Base-by-base conservation (phyloP, 2,888 invertebrate genomes). In the Pollenia labialis region DNA sequence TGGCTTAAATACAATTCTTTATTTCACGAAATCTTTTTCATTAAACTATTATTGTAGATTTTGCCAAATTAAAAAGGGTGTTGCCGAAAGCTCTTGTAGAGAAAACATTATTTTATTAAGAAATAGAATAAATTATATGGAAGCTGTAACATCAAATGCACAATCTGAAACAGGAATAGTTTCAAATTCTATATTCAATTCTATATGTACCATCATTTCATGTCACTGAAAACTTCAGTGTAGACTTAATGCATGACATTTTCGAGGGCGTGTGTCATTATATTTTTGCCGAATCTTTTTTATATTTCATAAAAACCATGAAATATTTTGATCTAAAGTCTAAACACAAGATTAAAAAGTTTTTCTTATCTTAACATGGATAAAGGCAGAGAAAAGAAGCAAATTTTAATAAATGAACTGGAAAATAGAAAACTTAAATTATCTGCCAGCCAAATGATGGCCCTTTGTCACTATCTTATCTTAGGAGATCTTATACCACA, bases 231-330 rank as follows among this genome's bases (percentile, higher is more conserved):
- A 85, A 87, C 50, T 81, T 46, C 56, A 18, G 11, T 56, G 64
- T 81, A n/a, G 81, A 81, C 16, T 2, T 77, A 9, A 77, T 82
- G 80, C 83, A 87, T 44, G 83, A 87, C 50, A 8, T 87, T 12
- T 79, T 79, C 69, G 86, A 87, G 48, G 86, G 83, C 11, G 48
- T 81, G 12, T 84, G 87, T 42, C 76, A 77, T 14, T 80, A 87
- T 50, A 72, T 84, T 71, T 8, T 83, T 8, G 56, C 76, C 23
- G 44, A 80, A 48, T 64, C 74, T 9, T 23, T 83, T 16, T 18
- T 71, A 8, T 58, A 68, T 76, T 74, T 75, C 44, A 60, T 77
- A 10, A 62, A n/a, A n/a, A n/a, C n/a, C n/a, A n/a, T n/a, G n/a
- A n/a, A n/a, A n/a, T n/a, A n/a, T n/a, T n/a, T n/a, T n/a, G n/a